Evolutionary conservation across 2,113 vertebrate species (phyloP), one percentile per base, ranked within the genome.

Genomic region (Cephalopterus ornatus): DNA sequence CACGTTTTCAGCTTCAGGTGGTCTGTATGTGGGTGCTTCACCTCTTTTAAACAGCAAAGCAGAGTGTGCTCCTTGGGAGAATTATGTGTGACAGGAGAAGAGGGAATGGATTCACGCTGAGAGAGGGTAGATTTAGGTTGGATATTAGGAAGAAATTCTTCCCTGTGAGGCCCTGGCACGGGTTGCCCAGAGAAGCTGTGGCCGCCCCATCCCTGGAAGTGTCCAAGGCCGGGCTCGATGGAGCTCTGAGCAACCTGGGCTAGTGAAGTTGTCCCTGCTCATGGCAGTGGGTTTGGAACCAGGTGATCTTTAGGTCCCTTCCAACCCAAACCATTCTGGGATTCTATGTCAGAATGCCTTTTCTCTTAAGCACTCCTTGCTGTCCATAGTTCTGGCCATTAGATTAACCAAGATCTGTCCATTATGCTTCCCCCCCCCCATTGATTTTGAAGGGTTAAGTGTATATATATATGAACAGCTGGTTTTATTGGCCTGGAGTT

Each of bases 161-260:
- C 47, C 24, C 62, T 53, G 11, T 39, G 39, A 68, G 16, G 24
- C 16, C 14, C 55, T 83, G 47, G 9, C 55, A 62, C 63, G 35
- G 39, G 21, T 0, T 76, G 21, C 17, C 62, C 62, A 53, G 62
- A 55, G 53, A 47, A 68, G 24, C 87, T 75, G 78, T 32, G 62
- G 11, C 1, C 55, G 70, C 30, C 3, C 30, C 55, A 41, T 41
- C n/a, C 24, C 41, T 62, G 55, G 24, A 13, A 62, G 20, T 32
- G 55, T 41, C 0, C 63, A 53, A 32, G 71, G 55, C 55, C 47
- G 47, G 41, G 30, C 1, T 41, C 55, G 33, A 68, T 0, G 0
- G 5, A 14, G 24, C 46, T 61, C 41, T 24, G 71, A 76, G n/a
- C 24, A 30, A 0, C 11, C 11, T 83, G 79, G 17, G 0, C 0